Percentiles rank a stretch among this genome's conserved stretches.
phyloP scores from a whole-genome alignment of 1,140 invertebrate species.

The Apis laboriosa region DNA sequence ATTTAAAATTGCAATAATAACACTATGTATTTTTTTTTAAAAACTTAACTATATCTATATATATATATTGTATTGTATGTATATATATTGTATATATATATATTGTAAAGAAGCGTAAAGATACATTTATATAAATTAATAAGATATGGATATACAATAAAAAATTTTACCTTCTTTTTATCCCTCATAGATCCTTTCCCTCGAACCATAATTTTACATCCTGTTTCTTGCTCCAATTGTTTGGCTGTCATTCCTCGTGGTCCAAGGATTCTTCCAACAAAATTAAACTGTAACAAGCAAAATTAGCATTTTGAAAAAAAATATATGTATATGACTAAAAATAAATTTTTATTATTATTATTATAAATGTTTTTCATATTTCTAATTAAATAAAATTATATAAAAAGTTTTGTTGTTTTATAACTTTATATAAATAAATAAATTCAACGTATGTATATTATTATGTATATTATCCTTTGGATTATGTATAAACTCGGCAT shows the following conservation, averaged over 20 bases:
- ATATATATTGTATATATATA: not conserved
- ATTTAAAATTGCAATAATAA: not conserved
- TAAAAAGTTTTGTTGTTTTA: too few relatives aligned
- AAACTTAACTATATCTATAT: not conserved
- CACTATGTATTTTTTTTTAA: not conserved
- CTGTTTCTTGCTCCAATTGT: slow-evolving; percentile 99
- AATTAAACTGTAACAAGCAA: slow-evolving; percentile 95
- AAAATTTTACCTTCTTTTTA: slow-evolving; percentile 95
- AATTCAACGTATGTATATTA: not conserved
- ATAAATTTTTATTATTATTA: too few relatives aligned
- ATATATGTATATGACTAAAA: not conserved
- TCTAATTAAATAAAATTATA: too few relatives aligned
- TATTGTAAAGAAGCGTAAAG: not conserved
- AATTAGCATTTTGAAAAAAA: slow-evolving; percentile 1
- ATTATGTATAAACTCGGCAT: not conserved
- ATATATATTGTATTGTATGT: not conserved
- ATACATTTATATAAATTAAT: not conserved
- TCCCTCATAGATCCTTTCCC: slow-evolving; percentile 99
- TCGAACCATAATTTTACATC: slow-evolving; percentile 99
- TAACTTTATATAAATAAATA: not conserved
- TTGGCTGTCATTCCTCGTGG: slow-evolving; percentile 99
- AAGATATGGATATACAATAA: not conserved
- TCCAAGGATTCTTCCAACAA: slow-evolving; percentile 99
- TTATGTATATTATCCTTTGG: not conserved
- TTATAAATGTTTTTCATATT: too few relatives aligned